A percentile compares a stretch with the other conserved stretches of the same genome.
Evolutionary conservation across 2,113 vertebrate species (phyloP).

Genomic region (Coregonus clupeaformis): DNA sequence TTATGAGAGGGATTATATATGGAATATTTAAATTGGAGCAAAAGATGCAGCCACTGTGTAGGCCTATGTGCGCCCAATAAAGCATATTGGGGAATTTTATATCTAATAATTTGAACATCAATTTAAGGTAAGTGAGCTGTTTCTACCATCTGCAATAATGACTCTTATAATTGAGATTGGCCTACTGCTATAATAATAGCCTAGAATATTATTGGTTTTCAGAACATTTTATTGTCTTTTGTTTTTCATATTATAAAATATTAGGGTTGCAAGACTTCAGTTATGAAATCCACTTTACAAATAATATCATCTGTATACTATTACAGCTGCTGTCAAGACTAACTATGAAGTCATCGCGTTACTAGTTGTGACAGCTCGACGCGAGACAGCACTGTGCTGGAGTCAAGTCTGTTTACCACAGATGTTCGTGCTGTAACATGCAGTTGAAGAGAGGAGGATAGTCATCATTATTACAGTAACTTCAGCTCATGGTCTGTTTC

Average conservation of each 20-base stretch:
- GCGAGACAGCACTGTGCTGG: neutral
- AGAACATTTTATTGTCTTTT: neutral
- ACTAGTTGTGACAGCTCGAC: slow-evolving; percentile 2
- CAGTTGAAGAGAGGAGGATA: neutral
- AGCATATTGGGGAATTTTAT: neutral
- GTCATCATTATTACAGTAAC: neutral
- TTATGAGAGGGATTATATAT: neutral
- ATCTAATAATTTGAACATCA: neutral
- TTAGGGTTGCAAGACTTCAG: neutral
- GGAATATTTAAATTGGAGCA: neutral
- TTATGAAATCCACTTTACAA: neutral
- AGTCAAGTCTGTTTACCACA: neutral
- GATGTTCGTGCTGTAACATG: neutral
- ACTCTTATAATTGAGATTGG: neutral
- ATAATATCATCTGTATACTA: slow-evolving; percentile 44
- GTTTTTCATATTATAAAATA: neutral
- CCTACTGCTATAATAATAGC: neutral
- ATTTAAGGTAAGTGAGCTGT: neutral
- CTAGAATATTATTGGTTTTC: neutral
- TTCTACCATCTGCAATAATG: neutral
- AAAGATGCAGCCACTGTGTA: too few relatives aligned
- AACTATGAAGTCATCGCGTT: slow-evolving; percentile 37
- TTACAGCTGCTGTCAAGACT: slow-evolving; percentile 15
- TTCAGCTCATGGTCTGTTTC: neutral
- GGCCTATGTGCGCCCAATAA: neutral